Conservation (phyloP, 2,888 invertebrate genomes). For the Campoplex nolae region DNA sequence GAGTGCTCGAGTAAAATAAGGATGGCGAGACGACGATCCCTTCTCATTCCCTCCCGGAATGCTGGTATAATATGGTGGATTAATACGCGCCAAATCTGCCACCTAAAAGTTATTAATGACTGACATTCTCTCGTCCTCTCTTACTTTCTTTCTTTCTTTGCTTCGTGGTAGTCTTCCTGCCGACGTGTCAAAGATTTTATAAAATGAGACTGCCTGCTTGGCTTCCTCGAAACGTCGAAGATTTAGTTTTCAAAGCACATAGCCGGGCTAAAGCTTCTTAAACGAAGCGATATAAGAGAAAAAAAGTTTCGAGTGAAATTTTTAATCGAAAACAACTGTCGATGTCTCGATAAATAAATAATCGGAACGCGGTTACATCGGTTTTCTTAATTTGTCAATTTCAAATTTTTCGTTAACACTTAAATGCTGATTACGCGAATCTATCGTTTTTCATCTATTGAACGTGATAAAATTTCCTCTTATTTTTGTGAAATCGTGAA, state of each 20-base stretch:
- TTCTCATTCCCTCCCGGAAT: constrained; percentile 61
- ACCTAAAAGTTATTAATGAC: constrained; percentile 84
- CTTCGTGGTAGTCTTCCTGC: constrained; percentile 73
- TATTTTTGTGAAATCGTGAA: not conserved
- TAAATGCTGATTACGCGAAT: not conserved
- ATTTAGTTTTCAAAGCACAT: constrained; percentile 41
- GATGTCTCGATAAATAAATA: not conserved
- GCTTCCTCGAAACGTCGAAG: constrained; percentile 50
- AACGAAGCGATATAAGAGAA: constrained; percentile 12
- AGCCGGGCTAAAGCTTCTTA: constrained; percentile 12
- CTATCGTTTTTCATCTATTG: not conserved
- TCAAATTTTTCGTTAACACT: not conserved
- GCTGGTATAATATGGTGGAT: constrained; percentile 83
- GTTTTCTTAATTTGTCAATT: not conserved
- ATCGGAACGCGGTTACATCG: not conserved
- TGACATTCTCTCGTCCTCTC: constrained; percentile 65
- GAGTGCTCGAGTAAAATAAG: constrained; percentile 72
- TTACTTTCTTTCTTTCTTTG: not conserved
- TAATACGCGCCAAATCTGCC: constrained; percentile 84
- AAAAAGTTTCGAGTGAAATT: not conserved
- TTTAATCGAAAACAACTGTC: not conserved
- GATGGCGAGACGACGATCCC: constrained; percentile 71
- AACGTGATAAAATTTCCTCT: not conserved
- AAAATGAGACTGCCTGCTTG: constrained; percentile 72
- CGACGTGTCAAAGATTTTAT: constrained; percentile 84